phyloP scores from a whole-genome alignment of 2,797 vertebrate species.

The Hyperoplus lanceolatus region DNA sequence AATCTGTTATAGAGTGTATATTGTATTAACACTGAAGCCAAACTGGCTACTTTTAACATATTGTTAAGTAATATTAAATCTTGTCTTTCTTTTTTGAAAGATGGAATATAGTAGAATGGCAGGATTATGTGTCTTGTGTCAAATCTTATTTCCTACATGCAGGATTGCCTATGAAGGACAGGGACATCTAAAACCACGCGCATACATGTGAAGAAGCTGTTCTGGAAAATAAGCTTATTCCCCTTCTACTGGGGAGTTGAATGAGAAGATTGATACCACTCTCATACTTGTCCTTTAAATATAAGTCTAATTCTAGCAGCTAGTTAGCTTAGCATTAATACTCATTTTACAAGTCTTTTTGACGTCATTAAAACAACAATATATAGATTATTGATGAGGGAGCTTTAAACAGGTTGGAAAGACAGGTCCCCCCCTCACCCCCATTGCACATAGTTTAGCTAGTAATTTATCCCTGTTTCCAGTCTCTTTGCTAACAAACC shows the following conservation, averaged over 20 bases:
- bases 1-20: conserved; percentile 98
- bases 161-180: conserved; percentile 19
- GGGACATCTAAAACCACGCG: conserved; percentile 23
- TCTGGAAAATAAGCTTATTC: not conserved
- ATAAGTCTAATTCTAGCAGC: not conserved
- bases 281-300: not conserved
- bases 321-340: not conserved
- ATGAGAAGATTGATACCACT: not conserved
- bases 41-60: conserved; percentile 99
- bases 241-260: not conserved
- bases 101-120: conserved; percentile 99
- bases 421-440: not conserved
- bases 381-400: not conserved
- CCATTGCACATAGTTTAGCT: not conserved
- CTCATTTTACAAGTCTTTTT: not conserved
- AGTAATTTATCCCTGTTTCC: not conserved
- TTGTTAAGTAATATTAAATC: conserved; percentile 99
- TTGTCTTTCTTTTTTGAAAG: conserved; percentile 99
- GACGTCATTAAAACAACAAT: not conserved
- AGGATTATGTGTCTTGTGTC: conserved; percentile 88
- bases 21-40: conserved; percentile 99
- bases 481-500: conserved; percentile 3
- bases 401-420: not conserved
- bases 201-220: not conserved
- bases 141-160: conserved; percentile 72